Percentiles rank a stretch among this genome's conserved stretches.
phyloP scores from a whole-genome alignment of 2,113 vertebrate species.

The Todiramphus chloris region DNA sequence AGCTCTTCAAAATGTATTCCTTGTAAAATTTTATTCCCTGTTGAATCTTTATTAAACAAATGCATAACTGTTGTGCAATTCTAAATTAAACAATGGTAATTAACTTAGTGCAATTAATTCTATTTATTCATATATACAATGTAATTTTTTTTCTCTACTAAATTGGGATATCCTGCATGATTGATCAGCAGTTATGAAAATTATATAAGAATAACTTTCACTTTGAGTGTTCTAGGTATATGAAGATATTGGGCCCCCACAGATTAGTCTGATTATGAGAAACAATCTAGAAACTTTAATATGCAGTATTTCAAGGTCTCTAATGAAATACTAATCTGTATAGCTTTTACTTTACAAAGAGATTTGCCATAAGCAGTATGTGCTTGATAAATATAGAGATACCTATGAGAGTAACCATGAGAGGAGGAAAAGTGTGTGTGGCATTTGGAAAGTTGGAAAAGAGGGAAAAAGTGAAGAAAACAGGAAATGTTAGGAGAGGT shows the following conservation, averaged over 20 bases:
- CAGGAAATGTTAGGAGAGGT: background rate
- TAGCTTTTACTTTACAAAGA: background rate
- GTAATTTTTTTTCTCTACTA: background rate
- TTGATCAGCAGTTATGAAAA: background rate
- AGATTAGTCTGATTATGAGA: background rate
- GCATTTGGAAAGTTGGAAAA: background rate
- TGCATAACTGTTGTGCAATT: conserved; percentile 5
- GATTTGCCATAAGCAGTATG: background rate
- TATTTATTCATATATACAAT: background rate
- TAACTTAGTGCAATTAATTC: background rate
- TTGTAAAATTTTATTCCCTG: background rate
- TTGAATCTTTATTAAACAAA: background rate
- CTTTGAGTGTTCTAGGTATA: conserved; percentile 32
- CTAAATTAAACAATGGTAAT: background rate
- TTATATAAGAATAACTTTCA: background rate
- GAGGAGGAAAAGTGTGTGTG: background rate
- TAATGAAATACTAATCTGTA: background rate
- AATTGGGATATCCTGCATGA: conserved; percentile 24
- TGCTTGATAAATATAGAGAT: background rate
- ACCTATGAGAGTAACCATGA: background rate
- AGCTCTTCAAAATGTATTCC: background rate
- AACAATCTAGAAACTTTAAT: conserved; percentile 7
- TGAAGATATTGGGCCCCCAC: background rate
- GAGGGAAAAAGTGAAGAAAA: background rate
- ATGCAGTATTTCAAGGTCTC: background rate